Evolutionary conservation across 2,888 invertebrate species (phyloP).

Genomic region (Tetragnatha montana): DNA sequence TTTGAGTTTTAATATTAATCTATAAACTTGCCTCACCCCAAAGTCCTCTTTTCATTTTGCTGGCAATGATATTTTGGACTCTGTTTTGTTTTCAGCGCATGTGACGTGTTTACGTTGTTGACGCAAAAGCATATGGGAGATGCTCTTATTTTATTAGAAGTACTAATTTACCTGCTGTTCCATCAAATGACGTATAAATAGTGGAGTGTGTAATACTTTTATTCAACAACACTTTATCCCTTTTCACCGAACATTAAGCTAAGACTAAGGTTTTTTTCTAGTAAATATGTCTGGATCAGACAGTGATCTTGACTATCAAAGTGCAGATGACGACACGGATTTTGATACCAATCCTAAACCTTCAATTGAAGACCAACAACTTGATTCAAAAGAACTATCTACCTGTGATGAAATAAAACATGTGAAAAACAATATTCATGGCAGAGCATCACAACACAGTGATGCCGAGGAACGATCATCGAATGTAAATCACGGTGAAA

Average conservation of each 20-base stretch:
- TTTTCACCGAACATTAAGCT: too few species aligned
- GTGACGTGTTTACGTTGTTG: background rate
- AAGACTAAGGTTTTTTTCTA: background rate
- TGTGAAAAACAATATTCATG: background rate
- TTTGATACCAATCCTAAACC: background rate
- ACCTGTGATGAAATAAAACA: background rate
- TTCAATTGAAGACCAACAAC: background rate
- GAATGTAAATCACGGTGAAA: background rate
- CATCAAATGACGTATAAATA: too few species aligned
- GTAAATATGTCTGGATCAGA: constrained; percentile 55
- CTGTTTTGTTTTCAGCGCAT: background rate
- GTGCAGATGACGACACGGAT: constrained; percentile 59
- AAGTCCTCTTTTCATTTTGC: background rate
- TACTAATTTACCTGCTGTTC: background rate
- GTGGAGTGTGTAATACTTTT: background rate
- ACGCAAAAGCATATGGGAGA: background rate
- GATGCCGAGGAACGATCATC: background rate
- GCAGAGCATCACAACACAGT: background rate
- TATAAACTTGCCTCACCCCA: too few species aligned
- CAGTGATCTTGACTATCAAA: constrained; percentile 58
- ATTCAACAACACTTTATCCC: too few species aligned
- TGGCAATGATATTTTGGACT: background rate
- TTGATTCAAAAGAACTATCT: background rate
- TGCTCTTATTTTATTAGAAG: background rate
- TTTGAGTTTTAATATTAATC: too few species aligned